Conservation (phyloP, 2,888 invertebrate genomes). For the Eulithis prunata region DNA sequence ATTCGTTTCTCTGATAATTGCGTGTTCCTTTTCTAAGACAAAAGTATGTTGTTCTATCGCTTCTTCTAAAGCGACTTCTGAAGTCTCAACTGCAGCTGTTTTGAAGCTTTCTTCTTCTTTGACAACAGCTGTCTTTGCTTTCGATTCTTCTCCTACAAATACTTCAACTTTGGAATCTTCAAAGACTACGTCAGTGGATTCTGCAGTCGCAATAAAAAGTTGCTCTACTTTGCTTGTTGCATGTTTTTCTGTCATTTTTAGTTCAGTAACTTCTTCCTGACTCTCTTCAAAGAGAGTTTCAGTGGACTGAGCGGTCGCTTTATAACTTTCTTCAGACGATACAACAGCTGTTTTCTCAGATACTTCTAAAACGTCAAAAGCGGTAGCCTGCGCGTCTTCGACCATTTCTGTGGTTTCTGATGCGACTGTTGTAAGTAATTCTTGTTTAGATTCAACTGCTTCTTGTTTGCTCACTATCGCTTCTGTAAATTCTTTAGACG, state of each 20-base stretch:
- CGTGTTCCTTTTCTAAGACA: slow-evolving; percentile 25
- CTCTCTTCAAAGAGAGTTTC: slow-evolving; percentile 41
- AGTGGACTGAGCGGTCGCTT: slow-evolving; percentile 35
- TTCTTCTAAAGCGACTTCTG: slow-evolving; percentile 37
- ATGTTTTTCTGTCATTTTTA: slow-evolving; percentile 30
- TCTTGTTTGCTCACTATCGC: slow-evolving; percentile 32
- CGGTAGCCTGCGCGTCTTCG: slow-evolving; percentile 44
- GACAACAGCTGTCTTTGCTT: slow-evolving; percentile 33
- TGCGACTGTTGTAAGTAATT: slow-evolving; percentile 38
- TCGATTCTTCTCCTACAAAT: slow-evolving; percentile 33
- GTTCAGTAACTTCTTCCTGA: slow-evolving; percentile 39
- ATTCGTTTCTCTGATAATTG: slow-evolving; percentile 31
- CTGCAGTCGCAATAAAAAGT: slow-evolving; percentile 41
- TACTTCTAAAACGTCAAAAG: slow-evolving; percentile 44
- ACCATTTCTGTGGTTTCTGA: slow-evolving; percentile 46
- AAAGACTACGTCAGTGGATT: slow-evolving; percentile 37
- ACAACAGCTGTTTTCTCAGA: slow-evolving; percentile 45
- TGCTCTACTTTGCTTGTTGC: slow-evolving; percentile 40
- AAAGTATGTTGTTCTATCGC: slow-evolving; percentile 33
- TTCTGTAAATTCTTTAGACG: slow-evolving; percentile 42
- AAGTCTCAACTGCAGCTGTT: slow-evolving; percentile 35
- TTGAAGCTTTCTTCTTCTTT: slow-evolving; percentile 38
- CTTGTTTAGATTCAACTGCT: slow-evolving; percentile 35
- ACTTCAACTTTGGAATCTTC: slow-evolving; percentile 40
- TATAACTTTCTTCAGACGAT: slow-evolving; percentile 42